Evolutionary conservation across 2,113 vertebrate genomes (phyloP).

Genomic region (Meles meles): DNA sequence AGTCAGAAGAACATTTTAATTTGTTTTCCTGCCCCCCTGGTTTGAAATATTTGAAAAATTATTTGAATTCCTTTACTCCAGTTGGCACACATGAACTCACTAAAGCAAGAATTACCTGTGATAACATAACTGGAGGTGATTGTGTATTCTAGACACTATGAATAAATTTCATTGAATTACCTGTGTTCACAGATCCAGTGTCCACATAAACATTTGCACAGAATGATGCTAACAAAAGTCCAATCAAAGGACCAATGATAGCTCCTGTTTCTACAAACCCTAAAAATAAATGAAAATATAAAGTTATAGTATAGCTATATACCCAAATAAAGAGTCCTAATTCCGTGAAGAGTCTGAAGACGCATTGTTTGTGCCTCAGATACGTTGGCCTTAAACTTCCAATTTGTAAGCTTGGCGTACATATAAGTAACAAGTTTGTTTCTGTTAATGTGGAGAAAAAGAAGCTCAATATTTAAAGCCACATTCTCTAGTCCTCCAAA

Average conservation of each 20-base stretch:
- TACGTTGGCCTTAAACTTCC: not conserved
- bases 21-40: not conserved
- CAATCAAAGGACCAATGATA: conserved; percentile 90
- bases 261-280: conserved; percentile 90
- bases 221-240: conserved; percentile 90
- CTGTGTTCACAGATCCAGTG: conserved; percentile 88
- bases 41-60: not conserved
- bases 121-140: too few species aligned
- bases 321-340: not conserved
- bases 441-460: not conserved
- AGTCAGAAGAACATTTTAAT: not conserved
- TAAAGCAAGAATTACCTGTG: not conserved
- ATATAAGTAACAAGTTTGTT: not conserved
- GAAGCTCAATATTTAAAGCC: not conserved
- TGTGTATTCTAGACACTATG: not conserved
- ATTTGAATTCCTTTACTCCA: not conserved
- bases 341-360: not conserved
- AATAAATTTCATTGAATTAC: conserved; percentile 78
- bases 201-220: conserved; percentile 94
- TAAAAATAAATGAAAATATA: conserved; percentile 71
- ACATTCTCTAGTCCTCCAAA: not conserved
- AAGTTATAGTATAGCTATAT: not conserved
- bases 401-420: not conserved
- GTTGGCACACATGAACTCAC: not conserved
- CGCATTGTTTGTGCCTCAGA: not conserved